Conservation (phyloP, 2,888 invertebrate genomes). For the Neocrepidodera transversa region DNA sequence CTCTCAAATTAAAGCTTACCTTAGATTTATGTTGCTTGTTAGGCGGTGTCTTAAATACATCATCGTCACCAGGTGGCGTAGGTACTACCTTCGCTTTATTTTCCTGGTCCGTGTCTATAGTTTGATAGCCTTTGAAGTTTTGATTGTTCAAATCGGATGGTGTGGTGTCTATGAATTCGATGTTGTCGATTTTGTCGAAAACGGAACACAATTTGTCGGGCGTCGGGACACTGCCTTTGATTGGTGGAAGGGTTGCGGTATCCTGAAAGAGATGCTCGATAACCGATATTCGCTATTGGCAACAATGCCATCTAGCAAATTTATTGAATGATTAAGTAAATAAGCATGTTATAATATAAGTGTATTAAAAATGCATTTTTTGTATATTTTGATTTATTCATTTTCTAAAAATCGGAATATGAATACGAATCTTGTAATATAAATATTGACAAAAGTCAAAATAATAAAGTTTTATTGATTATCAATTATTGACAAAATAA, state of each 20-base stretch:
- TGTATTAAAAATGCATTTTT: no score
- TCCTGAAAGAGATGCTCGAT: slow-evolving; percentile 33
- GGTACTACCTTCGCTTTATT: slow-evolving; percentile 55
- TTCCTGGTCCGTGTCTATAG: slow-evolving; percentile 62
- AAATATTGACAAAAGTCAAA: no score
- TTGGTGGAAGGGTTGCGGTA: slow-evolving; percentile 50
- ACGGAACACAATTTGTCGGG: slow-evolving; percentile 64
- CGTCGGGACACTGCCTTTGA: slow-evolving; percentile 50
- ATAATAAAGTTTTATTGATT: no score
- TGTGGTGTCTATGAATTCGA: slow-evolving; percentile 74
- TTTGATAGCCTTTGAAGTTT: slow-evolving; percentile 57
- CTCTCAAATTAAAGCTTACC: slow-evolving; percentile 30
- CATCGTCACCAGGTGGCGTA: slow-evolving; percentile 41
- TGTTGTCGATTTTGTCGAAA: slow-evolving; percentile 53
- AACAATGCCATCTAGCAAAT: no score
- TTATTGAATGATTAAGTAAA: no score
- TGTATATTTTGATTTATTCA: no score
- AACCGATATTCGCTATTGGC: not conserved
- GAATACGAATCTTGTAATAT: no score
- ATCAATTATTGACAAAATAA: no score
- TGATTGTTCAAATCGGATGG: slow-evolving; percentile 64
- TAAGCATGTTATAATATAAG: no score
- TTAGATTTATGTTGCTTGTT: slow-evolving; percentile 42
- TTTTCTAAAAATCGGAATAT: no score
- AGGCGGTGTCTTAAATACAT: slow-evolving; percentile 44